Conservation (phyloP, 2,797 vertebrate species). For the Gallirallus australis region DNA sequence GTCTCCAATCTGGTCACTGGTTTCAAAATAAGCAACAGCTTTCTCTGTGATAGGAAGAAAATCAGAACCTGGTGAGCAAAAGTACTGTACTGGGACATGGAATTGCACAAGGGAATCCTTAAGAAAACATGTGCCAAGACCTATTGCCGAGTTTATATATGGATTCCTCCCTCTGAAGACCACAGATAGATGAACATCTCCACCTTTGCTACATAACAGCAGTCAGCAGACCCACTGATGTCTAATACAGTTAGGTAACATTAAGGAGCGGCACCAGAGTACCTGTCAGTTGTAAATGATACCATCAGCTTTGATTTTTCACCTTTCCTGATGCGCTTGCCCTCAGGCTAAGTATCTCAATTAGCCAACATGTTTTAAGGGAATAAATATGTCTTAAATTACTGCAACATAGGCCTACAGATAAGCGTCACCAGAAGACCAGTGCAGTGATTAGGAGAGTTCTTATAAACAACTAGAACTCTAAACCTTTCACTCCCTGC, state of each 20-base stretch:
- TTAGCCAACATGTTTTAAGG: background rate
- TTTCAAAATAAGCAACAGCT: constrained; percentile 89
- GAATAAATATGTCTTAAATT: background rate
- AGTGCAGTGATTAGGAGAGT: background rate
- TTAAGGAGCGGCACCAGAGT: background rate
- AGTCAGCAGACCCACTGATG: background rate
- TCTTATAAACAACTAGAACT: background rate
- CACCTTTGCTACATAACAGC: background rate
- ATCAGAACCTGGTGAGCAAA: background rate
- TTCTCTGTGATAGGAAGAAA: constrained; percentile 82
- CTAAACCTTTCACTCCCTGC: background rate
- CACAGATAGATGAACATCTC: background rate
- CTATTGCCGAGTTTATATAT: background rate
- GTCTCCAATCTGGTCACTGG: constrained; percentile 89
- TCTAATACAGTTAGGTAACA: background rate
- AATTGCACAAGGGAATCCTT: background rate
- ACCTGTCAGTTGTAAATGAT: background rate
- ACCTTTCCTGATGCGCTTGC: background rate
- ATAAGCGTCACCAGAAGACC: background rate
- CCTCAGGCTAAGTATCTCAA: background rate
- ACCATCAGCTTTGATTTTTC: background rate
- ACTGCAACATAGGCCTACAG: background rate
- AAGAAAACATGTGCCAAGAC: background rate
- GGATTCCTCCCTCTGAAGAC: background rate
- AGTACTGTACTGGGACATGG: background rate